Percentiles rank a stretch among this genome's conserved stretches.
Evolutionary conservation across 2,888 invertebrate genomes (phyloP).

Genomic region (Toxonevra muliebris): DNA sequence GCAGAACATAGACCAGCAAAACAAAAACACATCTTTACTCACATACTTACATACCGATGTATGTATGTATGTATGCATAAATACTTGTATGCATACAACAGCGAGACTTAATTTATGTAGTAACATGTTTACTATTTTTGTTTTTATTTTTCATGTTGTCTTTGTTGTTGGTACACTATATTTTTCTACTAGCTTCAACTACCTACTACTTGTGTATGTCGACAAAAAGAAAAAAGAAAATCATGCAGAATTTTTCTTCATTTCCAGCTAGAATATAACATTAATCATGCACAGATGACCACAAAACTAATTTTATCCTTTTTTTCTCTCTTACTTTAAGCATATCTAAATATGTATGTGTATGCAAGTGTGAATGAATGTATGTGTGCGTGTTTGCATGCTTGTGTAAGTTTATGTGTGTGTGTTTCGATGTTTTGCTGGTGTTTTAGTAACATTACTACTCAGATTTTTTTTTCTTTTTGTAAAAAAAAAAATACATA

Average conservation of each 20-base stretch:
- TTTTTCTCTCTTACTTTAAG: too few relatives aligned
- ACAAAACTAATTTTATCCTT: constrained; percentile 44
- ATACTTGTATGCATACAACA: too few relatives aligned
- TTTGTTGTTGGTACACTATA: neutral
- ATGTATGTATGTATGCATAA: too few relatives aligned
- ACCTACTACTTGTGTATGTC: neutral
- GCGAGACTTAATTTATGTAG: constrained; percentile 17
- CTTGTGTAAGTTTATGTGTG: neutral
- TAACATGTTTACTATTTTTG: neutral
- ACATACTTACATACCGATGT: too few relatives aligned
- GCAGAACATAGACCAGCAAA: neutral
- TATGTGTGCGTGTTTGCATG: constrained; percentile 4
- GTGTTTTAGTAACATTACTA: too few relatives aligned
- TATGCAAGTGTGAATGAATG: constrained; percentile 7
- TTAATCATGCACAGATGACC: constrained; percentile 46
- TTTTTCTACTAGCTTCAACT: neutral
- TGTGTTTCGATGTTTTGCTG: neutral
- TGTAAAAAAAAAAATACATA: too few relatives aligned
- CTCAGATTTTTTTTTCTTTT: too few relatives aligned
- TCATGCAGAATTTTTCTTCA: constrained; percentile 7
- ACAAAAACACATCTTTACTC: too few relatives aligned
- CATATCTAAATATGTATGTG: too few relatives aligned
- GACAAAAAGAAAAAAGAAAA: neutral
- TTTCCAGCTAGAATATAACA: constrained; percentile 26
- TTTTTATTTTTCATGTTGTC: neutral